Percentiles rank a stretch among this genome's conserved stretches.
These are phyloP conservation scores for Mareca penelope DNA, from an alignment of 2,797 vertebrate species.

Conservation along the genomic window DNA sequence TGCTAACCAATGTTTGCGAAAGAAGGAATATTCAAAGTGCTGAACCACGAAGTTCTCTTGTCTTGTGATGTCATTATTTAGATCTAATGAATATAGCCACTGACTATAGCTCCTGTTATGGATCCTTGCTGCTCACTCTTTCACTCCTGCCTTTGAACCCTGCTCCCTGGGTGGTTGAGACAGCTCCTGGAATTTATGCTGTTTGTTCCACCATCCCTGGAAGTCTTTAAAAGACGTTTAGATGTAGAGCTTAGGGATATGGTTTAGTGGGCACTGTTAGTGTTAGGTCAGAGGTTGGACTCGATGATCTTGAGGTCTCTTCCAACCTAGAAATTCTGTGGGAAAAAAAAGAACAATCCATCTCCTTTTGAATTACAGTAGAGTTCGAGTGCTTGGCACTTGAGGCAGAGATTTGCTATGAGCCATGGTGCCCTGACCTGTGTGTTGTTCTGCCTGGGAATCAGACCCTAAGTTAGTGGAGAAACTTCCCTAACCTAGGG, in stretches of 20 bases:
- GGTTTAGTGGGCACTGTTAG: too few relatives aligned
- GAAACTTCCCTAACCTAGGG: background rate
- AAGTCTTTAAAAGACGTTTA: too few relatives aligned
- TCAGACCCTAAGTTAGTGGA: background rate
- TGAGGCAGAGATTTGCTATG: rapidly evolving
- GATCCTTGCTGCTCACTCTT: background rate
- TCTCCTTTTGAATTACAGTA: background rate
- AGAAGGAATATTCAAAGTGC: background rate
- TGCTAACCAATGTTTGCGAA: background rate
- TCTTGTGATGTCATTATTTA: background rate
- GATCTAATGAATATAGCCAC: background rate
- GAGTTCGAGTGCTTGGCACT: background rate
- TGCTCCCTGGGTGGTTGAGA: background rate
- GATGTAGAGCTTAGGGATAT: too few relatives aligned
- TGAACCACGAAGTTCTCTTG: background rate
- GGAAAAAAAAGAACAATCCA: background rate
- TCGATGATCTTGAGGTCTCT: too few relatives aligned
- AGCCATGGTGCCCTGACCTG: background rate
- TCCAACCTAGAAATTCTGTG: too few relatives aligned
- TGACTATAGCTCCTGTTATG: background rate
- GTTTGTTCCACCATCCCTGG: background rate
- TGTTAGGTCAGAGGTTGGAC: too few relatives aligned
- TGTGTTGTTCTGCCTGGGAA: background rate
- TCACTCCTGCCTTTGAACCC: background rate
- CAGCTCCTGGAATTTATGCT: background rate